These are phyloP conservation scores for Maniola hyperantus DNA, from an alignment of 2,888 invertebrate genomes.

Conservation along the genomic window DNA sequence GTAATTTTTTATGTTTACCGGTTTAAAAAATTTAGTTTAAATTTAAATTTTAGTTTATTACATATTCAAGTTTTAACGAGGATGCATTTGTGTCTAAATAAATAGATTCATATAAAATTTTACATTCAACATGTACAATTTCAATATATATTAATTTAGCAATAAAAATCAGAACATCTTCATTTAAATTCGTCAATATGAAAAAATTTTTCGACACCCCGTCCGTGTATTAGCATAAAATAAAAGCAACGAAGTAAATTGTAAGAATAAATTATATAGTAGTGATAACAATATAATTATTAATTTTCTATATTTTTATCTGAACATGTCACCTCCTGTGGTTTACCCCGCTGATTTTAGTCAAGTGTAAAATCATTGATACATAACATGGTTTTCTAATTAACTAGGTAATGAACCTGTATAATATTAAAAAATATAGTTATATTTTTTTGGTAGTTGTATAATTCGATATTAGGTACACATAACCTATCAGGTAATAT, in stretches of 20 bases:
- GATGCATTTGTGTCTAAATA: no score
- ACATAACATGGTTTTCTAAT: not conserved
- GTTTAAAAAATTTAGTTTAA: no score
- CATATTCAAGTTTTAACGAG: no score
- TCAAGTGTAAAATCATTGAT: not conserved
- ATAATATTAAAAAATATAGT: no score
- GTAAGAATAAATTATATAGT: not conserved
- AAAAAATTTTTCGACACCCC: not conserved
- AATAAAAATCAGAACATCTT: not conserved
- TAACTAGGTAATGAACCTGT: no score
- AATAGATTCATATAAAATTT: no score
- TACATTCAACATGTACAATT: no score
- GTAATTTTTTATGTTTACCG: no score
- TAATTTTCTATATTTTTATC: not conserved
- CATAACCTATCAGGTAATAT: no score
- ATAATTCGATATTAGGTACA: no score
- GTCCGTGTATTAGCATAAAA: slow-evolving; percentile 18
- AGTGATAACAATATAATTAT: not conserved
- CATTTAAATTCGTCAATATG: not conserved
- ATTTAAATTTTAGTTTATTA: no score
- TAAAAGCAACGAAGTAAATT: slow-evolving; percentile 2
- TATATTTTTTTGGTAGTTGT: no score
- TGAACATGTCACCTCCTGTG: slow-evolving; percentile 11
- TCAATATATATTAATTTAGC: not conserved
- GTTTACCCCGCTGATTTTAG: slow-evolving; percentile 8